Base-by-base conservation (phyloP, 2,113 vertebrate species). In the Dicerorhinus sumatrensis region DNA sequence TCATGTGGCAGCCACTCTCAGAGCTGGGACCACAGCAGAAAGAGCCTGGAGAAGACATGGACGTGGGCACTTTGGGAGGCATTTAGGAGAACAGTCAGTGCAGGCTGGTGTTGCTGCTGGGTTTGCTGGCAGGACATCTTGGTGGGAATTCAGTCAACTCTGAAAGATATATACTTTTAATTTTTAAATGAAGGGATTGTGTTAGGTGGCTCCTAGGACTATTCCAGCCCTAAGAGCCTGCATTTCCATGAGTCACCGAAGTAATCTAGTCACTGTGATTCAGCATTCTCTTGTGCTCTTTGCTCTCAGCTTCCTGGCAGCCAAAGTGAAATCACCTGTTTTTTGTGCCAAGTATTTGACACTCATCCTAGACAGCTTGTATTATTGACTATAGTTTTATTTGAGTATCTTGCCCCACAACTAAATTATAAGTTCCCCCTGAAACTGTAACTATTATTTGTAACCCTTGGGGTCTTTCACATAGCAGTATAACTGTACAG, bases 311-410 rank as follows among this genome's bases (percentile, higher is more conserved):
- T 94, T 98, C 91, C 60, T 46, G 91, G 85, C 72, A 82, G 89
- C 54, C 88, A 77, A 73, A 72, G 75, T 79, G 95, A 96, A 97
- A 63, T 94, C 91, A 82, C n/a, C 76, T 89, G 67, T 25, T 10
- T 77, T 92, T 48, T 56, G n/a, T 89, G 97, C 93, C 96, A 96
- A 89, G 82, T 73, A 51, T 69, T 72, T 94, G 97, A 96, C 95
- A 87, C 33, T 94, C 93, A 80, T 83, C 89, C 48, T 8, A 14
- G 31, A 89, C 72, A 93, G 89, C 36, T 93, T 69, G 14, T 29
- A 17, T 96, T 93, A 86, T 36, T 89, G 96, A 94, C 89, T 67
- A 29, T 16, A 62, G 56, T 79, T 97, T 95, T 76, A 67, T 67
- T 42, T 72, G 56, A 89, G 58, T 85, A 79, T 91, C 91, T 93